Percentiles rank a stretch among this genome's conserved stretches.
phyloP scores from a whole-genome alignment of 2,888 invertebrate genomes.

The Hetaerina titia region DNA sequence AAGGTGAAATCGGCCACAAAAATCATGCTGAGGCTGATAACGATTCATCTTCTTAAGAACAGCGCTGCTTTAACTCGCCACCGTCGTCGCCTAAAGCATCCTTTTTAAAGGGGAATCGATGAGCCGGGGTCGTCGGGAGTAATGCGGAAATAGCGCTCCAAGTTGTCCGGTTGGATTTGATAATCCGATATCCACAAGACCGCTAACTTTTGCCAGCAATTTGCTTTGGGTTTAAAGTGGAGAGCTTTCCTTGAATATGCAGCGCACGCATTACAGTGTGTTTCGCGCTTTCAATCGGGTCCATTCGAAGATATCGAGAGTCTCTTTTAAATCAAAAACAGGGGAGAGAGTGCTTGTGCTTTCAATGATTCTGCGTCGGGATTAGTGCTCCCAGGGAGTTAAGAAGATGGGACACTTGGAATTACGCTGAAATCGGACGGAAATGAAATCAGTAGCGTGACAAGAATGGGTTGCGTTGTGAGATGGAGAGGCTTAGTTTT shows the following conservation, averaged over 20 bases:
- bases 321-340: no score
- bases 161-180: background rate
- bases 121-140: background rate
- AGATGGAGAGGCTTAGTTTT: no score
- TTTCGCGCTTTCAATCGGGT: background rate
- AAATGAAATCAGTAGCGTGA: no score
- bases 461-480: no score
- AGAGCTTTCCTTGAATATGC: background rate
- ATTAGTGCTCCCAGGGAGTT: no score
- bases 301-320: background rate
- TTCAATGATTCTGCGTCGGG: no score
- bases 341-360: no score
- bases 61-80: background rate
- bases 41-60: slow-evolving; percentile 19
- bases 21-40: background rate
- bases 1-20: background rate
- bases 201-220: background rate
- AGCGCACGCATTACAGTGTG: background rate
- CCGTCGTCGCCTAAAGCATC: background rate
- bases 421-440: no score
- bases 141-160: background rate
- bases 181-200: slow-evolving; percentile 7
- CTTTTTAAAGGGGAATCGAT: slow-evolving; percentile 35
- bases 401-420: no score
- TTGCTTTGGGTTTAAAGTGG: background rate